Evolutionary conservation across 2,888 invertebrate genomes (phyloP), one percentile per base, ranked within the genome.

Genomic region (Lumbricus terrestris): DNA sequence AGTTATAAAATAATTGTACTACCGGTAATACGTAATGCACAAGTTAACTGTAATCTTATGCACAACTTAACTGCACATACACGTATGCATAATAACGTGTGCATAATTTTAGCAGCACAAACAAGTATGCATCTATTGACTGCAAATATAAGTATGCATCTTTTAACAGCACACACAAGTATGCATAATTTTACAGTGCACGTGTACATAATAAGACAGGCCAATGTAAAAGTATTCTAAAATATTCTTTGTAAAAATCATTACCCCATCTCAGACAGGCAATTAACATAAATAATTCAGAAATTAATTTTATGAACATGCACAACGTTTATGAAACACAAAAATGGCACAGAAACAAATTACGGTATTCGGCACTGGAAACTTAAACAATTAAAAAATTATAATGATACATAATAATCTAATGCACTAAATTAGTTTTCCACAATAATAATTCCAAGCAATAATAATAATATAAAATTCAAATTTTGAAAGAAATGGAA

Each of bases 191-290:
- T 54, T 29, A 54, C 54, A 54, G 54, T 29, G 29, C 29, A 54
- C 54, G n/a, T n/a, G n/a, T n/a, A 54, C 29, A 54, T 54, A n/a
- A n/a, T n/a, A 47, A 47, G 16, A 47, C 15, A 47, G 47, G 47
- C 47, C 69, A 29, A 69, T 69, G 69, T 69, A 69, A 69, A 47
- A n/a, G 69, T n/a, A 69, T n/a, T 69, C 69, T n/a, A 69, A 69
- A 69, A 69, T 69, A 69, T 69, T 69, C 69, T 69, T 69, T n/a
- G n/a, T 69, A 69, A 69, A 69, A 69, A 69, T 69, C 69, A 69
- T 69, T 69, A 69, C 69, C 69, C 69, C 69, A n/a, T 69, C n/a
- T n/a, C n/a, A 23, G 47, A 47, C 15, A 47, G 47, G 47, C 47
- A 47, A 47, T 42, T 20, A 20, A 47, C 3, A 47, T 18, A 16